Evolutionary conservation across 2,888 invertebrate species (phyloP).

Genomic region (Microctonus aethiopoides): DNA sequence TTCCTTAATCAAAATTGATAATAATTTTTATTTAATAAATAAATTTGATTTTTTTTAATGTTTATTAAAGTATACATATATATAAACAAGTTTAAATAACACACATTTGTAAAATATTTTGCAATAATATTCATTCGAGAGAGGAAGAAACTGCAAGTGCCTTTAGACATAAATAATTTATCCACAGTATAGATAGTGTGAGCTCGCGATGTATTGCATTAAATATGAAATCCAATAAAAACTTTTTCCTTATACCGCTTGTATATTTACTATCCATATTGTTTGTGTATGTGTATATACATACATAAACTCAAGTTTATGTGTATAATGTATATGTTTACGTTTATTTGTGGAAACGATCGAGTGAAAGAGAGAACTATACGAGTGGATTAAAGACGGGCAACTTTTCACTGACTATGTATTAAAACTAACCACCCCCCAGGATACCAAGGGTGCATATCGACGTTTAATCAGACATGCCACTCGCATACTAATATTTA

Average conservation of each 20-base stretch:
- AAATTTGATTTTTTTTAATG: too few species aligned
- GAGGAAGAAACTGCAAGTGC: slow-evolving; percentile 12
- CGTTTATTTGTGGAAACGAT: slow-evolving; percentile 8
- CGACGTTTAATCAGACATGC: slow-evolving; percentile 53
- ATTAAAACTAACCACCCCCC: slow-evolving; percentile 7
- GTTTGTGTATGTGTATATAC: neutral
- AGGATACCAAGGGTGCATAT: slow-evolving; percentile 41
- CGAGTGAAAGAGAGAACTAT: slow-evolving; percentile 19
- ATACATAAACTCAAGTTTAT: too few species aligned
- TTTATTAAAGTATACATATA: neutral
- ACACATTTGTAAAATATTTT: neutral
- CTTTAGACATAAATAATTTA: slow-evolving; percentile 33
- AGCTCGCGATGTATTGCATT: slow-evolving; percentile 55
- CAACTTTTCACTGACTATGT: slow-evolving; percentile 28
- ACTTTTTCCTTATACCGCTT: slow-evolving; percentile 51
- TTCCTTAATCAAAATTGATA: too few species aligned
- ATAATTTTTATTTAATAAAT: too few species aligned
- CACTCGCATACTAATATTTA: slow-evolving; percentile 43
- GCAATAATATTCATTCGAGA: neutral
- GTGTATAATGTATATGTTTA: neutral
- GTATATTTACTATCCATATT: slow-evolving; percentile 24
- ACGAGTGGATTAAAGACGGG: slow-evolving; percentile 25
- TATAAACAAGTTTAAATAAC: neutral
- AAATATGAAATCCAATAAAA: slow-evolving; percentile 64
- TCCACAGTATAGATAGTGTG: slow-evolving; percentile 14